Percentiles rank a stretch among this genome's conserved stretches.
phyloP scores from a whole-genome alignment of 37 sponge, comb jelly and placozoan species.

The Oopsacas minuta region DNA sequence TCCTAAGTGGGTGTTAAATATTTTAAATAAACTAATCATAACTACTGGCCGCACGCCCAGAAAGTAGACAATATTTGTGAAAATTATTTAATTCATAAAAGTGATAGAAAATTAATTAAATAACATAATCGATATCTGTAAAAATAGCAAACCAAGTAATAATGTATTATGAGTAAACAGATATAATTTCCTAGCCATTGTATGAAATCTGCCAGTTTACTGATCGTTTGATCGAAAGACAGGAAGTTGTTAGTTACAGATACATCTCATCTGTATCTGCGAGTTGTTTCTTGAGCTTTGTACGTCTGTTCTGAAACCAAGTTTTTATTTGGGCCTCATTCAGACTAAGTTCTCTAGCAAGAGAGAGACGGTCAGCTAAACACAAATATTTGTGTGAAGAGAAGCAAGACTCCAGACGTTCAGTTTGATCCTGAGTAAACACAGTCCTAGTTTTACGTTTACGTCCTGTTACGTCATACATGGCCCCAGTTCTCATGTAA shows the following conservation, averaged over 20 bases:
- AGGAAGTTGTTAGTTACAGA: neutral
- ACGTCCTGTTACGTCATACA: neutral
- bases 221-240: neutral
- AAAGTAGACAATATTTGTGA: too few species aligned
- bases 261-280: neutral
- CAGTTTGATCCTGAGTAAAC: neutral
- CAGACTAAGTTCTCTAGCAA: neutral
- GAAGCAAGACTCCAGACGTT: neutral
- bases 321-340: conserved; percentile 4
- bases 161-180: too few species aligned
- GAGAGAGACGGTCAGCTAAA: neutral
- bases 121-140: too few species aligned
- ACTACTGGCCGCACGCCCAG: too few species aligned
- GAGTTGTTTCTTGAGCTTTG: conserved; percentile 6
- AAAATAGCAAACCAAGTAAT: too few species aligned
- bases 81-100: too few species aligned
- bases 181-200: too few species aligned
- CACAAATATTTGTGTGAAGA: neutral
- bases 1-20: too few species aligned
- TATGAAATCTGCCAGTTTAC: neutral
- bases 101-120: too few species aligned
- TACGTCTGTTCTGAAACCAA: conserved; percentile 1
- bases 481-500: neutral
- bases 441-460: neutral
- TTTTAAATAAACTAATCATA: too few species aligned